Evolutionary conservation across 2,888 invertebrate species (phyloP), one percentile per base, ranked within the genome.

Genomic region (Lordiphosa andalusiaca): DNA sequence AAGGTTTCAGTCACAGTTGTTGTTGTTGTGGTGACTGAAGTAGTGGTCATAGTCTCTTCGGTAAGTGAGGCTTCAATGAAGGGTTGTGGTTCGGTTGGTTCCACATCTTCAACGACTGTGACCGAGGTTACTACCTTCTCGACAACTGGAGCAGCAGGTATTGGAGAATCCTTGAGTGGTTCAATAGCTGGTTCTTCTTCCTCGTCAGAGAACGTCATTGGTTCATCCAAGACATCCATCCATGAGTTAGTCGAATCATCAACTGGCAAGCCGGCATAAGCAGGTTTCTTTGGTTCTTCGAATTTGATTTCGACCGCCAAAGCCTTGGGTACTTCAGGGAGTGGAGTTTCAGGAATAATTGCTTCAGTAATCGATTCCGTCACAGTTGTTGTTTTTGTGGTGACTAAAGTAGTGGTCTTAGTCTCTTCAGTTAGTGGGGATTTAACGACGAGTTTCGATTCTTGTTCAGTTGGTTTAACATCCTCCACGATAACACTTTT

Each of bases 221-320:
- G 85, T 57, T 89, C 87, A 47, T 89, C 89, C 19, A 86, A 56
- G 6, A 84, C 82, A 58, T 81, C 70, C 78, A 90, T 82, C 69
- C 73, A 73, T 1, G 68, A 56, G 19, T 41, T 66, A 0, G 69
- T 23, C 2, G 69, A 59, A 2, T 73, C 69, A 36, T 71, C 68
- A 6, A 71, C 46, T 21, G 73, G 71, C 9, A 75, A 69, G 30
- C 84, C 86, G 42, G 73, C 81, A 61, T 85, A 84, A 0, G 56
- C 73, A 19, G 63, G 33, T 46, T 72, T 80, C 40, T 67, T 69
- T 0, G 9, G 30, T 30, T 9, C 30, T 30, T 30, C 30, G 9
- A 9, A 9, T 30, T 30, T 30, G 30, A 30, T 9, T 30, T 30
- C 30, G 9, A 9, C 9, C 9, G 9, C 9, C 9, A 9, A 9